Evolutionary conservation across 2,113 vertebrate species (phyloP), one percentile per base, ranked within the genome.

Genomic region (Centrocercus urophasianus): DNA sequence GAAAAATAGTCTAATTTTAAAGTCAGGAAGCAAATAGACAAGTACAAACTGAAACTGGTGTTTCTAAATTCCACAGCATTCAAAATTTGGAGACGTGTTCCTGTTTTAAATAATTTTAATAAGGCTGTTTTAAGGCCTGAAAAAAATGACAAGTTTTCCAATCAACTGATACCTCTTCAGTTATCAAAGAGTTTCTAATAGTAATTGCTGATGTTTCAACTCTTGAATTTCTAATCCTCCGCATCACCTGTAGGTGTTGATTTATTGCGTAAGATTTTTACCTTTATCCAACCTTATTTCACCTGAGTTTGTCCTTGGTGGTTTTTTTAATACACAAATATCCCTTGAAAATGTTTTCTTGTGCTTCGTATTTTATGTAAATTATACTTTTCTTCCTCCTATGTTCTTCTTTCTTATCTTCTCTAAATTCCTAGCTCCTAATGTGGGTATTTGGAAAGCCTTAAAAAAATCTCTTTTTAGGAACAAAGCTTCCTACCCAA

Each of bases 81-180:
- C 40, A 89, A 52, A 67, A 88, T 65, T 80, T 56, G 61, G 16
- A 90, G 47, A 32, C 45, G 14, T 65, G 20, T 63, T 34, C 34
- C 38, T 87, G 28, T 79, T 92, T 89, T 27, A 57, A 88, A 66
- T 70, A 34, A 66, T 73, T 83, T 83, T 36, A 87, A 85, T 47
- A 73, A 81, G 83, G 10, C 27, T 90, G 11, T 85, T 94, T 15
- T 22, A 87, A 85, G 13, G 66, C 52, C 47, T 89, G 69, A 88
- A 94, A 93, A 34, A 79, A 91, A 80, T 91, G 61, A 61, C 61
- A 77, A 77, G 30, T 16, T 88, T 88, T 93, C 65, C 83, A 94
- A 84, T 95, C 76, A 96, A 71, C 47, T 86, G 72, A 45, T 45
- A 57, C 54, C 65, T 83, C 87, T 91, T 91, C 72, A 95, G 34